phyloP scores from a whole-genome alignment of 2,113 vertebrate species.

The Okapia johnstoni region DNA sequence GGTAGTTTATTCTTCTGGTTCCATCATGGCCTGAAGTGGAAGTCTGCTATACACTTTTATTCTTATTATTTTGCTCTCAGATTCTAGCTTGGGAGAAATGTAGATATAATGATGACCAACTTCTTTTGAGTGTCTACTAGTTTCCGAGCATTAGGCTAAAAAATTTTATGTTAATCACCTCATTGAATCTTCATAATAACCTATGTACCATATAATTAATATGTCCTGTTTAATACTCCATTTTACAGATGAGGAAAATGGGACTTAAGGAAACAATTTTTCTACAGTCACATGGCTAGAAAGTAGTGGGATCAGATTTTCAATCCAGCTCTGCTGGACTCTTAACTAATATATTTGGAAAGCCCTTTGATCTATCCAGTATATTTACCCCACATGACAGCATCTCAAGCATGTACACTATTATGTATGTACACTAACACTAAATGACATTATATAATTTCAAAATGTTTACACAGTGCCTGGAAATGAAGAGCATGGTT shows the following conservation, averaged over 20 bases:
- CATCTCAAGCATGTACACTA: background rate
- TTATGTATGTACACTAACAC: background rate
- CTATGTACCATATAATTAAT: background rate
- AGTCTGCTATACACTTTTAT: background rate
- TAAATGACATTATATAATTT: background rate
- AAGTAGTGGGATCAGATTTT: background rate
- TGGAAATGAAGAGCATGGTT: background rate
- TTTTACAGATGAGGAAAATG: background rate
- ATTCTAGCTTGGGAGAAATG: background rate
- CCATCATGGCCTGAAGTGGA: background rate
- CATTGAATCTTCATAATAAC: background rate
- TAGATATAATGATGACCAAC: background rate
- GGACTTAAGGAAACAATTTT: background rate
- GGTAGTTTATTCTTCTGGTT: background rate
- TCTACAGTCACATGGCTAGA: background rate
- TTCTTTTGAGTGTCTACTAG: background rate
- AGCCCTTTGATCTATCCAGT: background rate
- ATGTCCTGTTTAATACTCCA: background rate
- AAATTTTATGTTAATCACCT: background rate
- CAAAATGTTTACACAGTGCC: background rate
- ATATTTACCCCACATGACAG: background rate
- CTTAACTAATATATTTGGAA: background rate
- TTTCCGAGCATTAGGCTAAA: background rate
- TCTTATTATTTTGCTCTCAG: background rate
- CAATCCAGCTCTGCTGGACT: background rate